Evolutionary conservation across 2,888 invertebrate genomes (phyloP), one percentile per base, ranked within the genome.

Genomic region (Shargacucullia verbasci): DNA sequence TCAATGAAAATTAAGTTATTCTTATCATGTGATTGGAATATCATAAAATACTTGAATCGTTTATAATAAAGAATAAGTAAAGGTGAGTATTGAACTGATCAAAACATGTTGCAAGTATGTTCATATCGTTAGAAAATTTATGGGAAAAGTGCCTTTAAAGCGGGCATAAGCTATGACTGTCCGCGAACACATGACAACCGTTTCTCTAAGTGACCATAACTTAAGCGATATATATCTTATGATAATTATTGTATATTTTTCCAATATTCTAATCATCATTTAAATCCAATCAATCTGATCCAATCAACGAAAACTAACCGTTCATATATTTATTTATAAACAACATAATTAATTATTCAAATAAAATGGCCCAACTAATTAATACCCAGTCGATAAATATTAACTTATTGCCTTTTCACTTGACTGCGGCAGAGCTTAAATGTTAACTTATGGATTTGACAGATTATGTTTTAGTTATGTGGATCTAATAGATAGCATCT

Each of bases 281-380:
- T 56, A 72, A 54, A 60, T 60, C 59, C 1, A 62, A 75, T 72
- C 56, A 48, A 57, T 75, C 67, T 45, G 59, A 56, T 54, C 59
- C 59, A 71, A 71, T 75, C 58, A 71, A 71, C 55, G 60, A 41
- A 52, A 48, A 48, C 41, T 50, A 58, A 44, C 34, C 35, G 43
- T 13, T 45, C 40, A 27, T 38, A 6, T 70, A 37, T 74, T 70
- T 70, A 60, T 49, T 70, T 70, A 60, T 49, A 52, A 25, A 67
- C 53, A 62, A 63, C 53, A 52, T 59, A 54, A 71, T 58, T 62
- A 68, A 58, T 71, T 59, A 71, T 71, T 64, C 31, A 44, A 71
- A 71, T 67, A 57, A 49, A 46, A 46, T 63, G 37, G 44, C 38
- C 37, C 15, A 9, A 43, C 54, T 75, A 72, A 73, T 76, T 68